Evolutionary conservation across 2,113 vertebrate species (phyloP), one percentile per base, ranked within the genome.

Genomic region (Coreoperca whiteheadi): DNA sequence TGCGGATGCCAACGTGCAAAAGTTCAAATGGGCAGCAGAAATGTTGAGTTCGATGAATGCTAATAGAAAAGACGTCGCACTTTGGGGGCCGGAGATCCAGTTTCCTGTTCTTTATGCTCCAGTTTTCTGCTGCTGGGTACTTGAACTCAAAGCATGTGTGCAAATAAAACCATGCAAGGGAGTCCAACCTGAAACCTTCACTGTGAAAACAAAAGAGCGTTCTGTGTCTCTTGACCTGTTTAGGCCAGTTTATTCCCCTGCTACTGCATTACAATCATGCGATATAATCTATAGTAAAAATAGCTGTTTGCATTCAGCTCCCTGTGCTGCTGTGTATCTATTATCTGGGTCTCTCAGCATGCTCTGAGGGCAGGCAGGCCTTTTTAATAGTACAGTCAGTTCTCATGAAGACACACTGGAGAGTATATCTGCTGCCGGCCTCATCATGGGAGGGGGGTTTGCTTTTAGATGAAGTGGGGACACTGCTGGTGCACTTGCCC

Each of bases 331-430:
- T 53, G 77, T 54, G 79, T 54, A 74, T n/a, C n/a, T n/a, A n/a
- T 83, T 88, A 84, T 89, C 87, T 81, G 56, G 75, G 15, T 77
- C 68, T 78, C 83, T 89, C 77, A 76, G 85, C 64, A 28, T 48
- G 68, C 77, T 84, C 77, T 2, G 11, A 53, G 74, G 57, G 71
- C 66, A 80, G 78, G 20, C 60, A 30, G 39, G 16, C 77, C 77
- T 90, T 79, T 91, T 92, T 90, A 91, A 82, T 57, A 81, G 82
- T 88, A 67, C 88, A 70, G 70, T 89, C 89, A 88, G 89, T 89
- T 82, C 79, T 88, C 75, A 64, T 82, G 86, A 87, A 83, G 79
- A 81, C 77, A 85, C 86, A 74, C 85, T 54, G 70, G 82, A 86
- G 85, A 80, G 82, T 87, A 81, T 68, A 80, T 88, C 83, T 77